phyloP scores from a whole-genome alignment of 2,797 vertebrate genomes.

The Scarus forsteni region DNA sequence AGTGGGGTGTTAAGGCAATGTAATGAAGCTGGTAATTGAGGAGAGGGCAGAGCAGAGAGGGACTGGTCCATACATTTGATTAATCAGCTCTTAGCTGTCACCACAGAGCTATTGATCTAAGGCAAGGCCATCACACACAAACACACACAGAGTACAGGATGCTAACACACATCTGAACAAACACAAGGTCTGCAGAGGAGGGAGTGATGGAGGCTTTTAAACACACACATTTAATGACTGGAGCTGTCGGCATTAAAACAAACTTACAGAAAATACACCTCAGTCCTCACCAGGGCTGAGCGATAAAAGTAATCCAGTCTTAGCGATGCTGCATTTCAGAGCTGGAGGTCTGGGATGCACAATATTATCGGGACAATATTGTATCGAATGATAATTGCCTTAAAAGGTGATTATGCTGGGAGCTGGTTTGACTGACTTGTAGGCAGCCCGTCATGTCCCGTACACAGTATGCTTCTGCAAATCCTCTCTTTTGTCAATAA shows the following conservation, averaged over 20 bases:
- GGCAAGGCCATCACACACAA: slow-evolving; percentile 61
- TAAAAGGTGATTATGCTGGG: too few relatives aligned
- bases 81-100: slow-evolving; percentile 86
- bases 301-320: not conserved
- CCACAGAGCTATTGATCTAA: slow-evolving; percentile 79
- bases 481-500: too few relatives aligned
- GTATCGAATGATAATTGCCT: too few relatives aligned
- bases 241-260: slow-evolving; percentile 37
- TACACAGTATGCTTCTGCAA: too few relatives aligned
- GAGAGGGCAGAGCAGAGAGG: slow-evolving; percentile 78
- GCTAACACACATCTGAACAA: slow-evolving; percentile 11
- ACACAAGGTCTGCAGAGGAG: slow-evolving; percentile 15
- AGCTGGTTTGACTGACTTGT: too few relatives aligned
- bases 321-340: too few relatives aligned
- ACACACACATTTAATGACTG: slow-evolving; percentile 31
- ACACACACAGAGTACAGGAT: slow-evolving; percentile 15
- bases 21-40: slow-evolving; percentile 86
- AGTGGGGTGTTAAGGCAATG: slow-evolving; percentile 81
- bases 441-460: too few relatives aligned
- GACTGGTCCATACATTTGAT: slow-evolving; percentile 84
- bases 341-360: too few relatives aligned
- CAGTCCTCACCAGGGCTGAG: not conserved
- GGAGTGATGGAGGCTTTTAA: slow-evolving; percentile 53
- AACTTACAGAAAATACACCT: slow-evolving; percentile 45
- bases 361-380: too few relatives aligned